A percentile compares a stretch with the other conserved stretches of the same genome.
phyloP scores from a whole-genome alignment of 2,113 vertebrate species.

The Anoplopoma fimbria region DNA sequence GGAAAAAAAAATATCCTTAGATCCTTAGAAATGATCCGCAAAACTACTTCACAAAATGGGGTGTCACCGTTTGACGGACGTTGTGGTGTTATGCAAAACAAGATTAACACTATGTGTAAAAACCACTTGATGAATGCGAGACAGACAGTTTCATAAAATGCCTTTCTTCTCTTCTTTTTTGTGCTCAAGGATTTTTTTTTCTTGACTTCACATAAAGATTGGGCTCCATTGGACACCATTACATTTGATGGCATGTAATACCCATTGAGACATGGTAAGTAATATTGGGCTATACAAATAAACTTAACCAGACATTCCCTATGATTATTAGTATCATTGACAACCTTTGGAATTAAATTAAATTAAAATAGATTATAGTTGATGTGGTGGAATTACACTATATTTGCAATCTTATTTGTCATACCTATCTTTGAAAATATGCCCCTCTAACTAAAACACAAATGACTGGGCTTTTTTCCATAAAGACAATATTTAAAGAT shows the following conservation, averaged over 20 bases:
- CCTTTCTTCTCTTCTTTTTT: neutral
- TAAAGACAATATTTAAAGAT: neutral
- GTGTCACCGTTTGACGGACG: neutral
- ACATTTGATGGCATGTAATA: neutral
- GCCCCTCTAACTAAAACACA: neutral
- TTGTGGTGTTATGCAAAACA: neutral
- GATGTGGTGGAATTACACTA: neutral
- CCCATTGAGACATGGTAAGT: neutral
- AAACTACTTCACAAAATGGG: neutral
- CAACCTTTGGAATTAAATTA: neutral
- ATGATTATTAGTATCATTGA: neutral
- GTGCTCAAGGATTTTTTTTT: neutral
- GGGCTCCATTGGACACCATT: neutral
- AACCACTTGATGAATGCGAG: slow-evolving; percentile 2
- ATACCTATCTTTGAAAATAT: neutral
- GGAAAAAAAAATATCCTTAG: neutral
- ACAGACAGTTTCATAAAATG: neutral
- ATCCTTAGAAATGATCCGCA: neutral
- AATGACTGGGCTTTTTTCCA: neutral
- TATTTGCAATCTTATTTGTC: neutral
- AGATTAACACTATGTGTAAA: neutral
- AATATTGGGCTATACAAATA: neutral
- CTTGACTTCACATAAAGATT: neutral
- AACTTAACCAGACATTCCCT: neutral
- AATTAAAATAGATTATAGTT: neutral